Percentiles rank a stretch among this genome's conserved stretches.
These are phyloP conservation scores for Epizoanthus rinbou DNA, from an alignment of 92 coral and sea anemone species.

Conservation along the genomic window DNA sequence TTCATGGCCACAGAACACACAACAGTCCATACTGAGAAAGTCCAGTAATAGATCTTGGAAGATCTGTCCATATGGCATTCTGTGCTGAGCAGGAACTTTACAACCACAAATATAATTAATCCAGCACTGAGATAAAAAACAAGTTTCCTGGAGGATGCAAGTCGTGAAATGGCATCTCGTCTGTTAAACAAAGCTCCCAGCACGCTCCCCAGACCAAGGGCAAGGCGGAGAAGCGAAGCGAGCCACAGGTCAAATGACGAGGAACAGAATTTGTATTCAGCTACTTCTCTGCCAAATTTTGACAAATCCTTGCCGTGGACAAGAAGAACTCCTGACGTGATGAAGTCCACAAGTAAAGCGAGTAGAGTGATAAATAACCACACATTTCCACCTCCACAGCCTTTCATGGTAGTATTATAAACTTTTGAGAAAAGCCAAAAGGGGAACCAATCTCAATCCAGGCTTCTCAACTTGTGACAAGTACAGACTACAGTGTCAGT, in stretches of 20 bases:
- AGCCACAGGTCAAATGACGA: slow-evolving; percentile 88
- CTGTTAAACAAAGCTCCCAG: slow-evolving; percentile 63
- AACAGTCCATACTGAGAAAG: slow-evolving; percentile 67
- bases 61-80: slow-evolving; percentile 64
- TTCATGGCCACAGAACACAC: slow-evolving; percentile 56
- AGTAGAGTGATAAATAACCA: slow-evolving; percentile 21
- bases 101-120: slow-evolving; percentile 63
- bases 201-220: slow-evolving; percentile 67
- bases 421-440: no score
- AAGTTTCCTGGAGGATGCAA: slow-evolving; percentile 58
- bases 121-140: slow-evolving; percentile 59
- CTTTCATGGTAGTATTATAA: not conserved
- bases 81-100: slow-evolving; percentile 83
- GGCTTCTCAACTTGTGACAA: no score
- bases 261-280: slow-evolving; percentile 72
- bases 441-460: no score
- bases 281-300: slow-evolving; percentile 31
- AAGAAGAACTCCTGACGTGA: slow-evolving; percentile 58
- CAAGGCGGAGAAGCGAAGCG: slow-evolving; percentile 62
- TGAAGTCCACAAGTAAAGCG: slow-evolving; percentile 55
- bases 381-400: not conserved
- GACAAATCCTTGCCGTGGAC: slow-evolving; percentile 74
- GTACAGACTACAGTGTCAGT: no score
- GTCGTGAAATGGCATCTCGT: slow-evolving; percentile 71
- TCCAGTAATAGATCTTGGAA: slow-evolving; percentile 74